These are phyloP conservation scores for Pediacus dermestoides DNA, from an alignment of 2,888 invertebrate genomes.

Conservation along the genomic window DNA sequence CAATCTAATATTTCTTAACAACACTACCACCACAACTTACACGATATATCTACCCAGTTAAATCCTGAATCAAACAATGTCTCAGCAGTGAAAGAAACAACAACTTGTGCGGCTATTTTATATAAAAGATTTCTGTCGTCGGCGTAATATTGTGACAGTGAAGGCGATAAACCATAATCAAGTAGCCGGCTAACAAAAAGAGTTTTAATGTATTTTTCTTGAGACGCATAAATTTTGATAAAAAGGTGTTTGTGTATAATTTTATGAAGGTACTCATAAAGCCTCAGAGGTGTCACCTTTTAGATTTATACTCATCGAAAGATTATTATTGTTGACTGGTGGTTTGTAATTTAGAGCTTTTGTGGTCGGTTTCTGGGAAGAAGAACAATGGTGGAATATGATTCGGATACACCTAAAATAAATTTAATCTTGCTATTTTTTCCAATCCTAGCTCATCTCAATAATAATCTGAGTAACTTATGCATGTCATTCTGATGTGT, in stretches of 20 bases:
- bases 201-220: constrained; percentile 37
- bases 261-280: constrained; percentile 13
- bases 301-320: too few relatives aligned
- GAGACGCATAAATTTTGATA: constrained; percentile 36
- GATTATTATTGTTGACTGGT: too few relatives aligned
- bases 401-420: too few relatives aligned
- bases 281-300: too few relatives aligned
- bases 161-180: constrained; percentile 43
- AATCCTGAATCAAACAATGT: constrained; percentile 5
- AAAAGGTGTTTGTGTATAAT: constrained; percentile 30
- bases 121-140: constrained; percentile 35
- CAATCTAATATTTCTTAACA: constrained; percentile 37
- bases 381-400: too few relatives aligned
- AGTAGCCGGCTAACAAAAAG: constrained; percentile 40
- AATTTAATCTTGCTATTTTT: too few relatives aligned
- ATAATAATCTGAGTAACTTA: too few relatives aligned
- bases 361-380: too few relatives aligned
- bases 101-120: constrained; percentile 12
- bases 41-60: constrained; percentile 15
- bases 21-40: constrained; percentile 23
- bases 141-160: constrained; percentile 42
- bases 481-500: constrained; percentile 4
- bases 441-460: too few relatives aligned
- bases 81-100: constrained; percentile 18
- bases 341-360: too few relatives aligned